Evolutionary conservation across 2,797 vertebrate species (phyloP), one percentile per base, ranked within the genome.

Genomic region (Urophycis tenuis): DNA sequence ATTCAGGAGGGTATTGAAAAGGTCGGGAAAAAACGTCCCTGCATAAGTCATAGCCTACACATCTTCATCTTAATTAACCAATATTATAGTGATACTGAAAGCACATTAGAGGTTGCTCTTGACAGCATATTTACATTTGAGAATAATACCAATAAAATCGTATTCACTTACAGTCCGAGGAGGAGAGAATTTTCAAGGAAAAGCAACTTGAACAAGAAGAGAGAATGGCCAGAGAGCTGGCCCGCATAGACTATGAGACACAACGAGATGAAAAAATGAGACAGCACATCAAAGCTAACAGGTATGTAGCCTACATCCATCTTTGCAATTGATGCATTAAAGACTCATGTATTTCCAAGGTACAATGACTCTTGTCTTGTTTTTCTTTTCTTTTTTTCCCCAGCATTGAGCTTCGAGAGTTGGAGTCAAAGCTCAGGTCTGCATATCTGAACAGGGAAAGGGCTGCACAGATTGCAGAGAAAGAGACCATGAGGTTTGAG

Each of bases 401-500:
- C 75, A 99, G 97, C 84, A 5, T 90, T 79, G 96, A 99, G 88
- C 93, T 99, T 81, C 92, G 94, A 78, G 96, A 99, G 76, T 74
- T 99, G 87, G 95, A 97, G 87, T 88, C 87, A 53, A 97, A 97
- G 85, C 91, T 99, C 71, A 94, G 92, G 82, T 90, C 91, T 31
- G 97, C 95, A 0, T 97, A 97, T 76, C 49, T 97, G 90, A 96
- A 94, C 87, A 95, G 94, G 87, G 96, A 95, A 81, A 91, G 95
- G 83, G 95, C 94, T 25, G 95, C 94, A 19, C 97, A 99, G 88
- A 90, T 98, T 1, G 95, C 95, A 75, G 96, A 98, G 83, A 95
- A 94, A 81, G 93, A 95, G 81, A 93, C 92, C 30, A 80, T 91
- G n/a, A 94, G 89, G 83, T 88, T 85, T 70, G 95, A 97, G 82